Percentiles rank a stretch among this genome's conserved stretches.
These are phyloP conservation scores for Acrobasis repandana DNA, from an alignment of 2,888 invertebrate genomes.

Conservation along the genomic window DNA sequence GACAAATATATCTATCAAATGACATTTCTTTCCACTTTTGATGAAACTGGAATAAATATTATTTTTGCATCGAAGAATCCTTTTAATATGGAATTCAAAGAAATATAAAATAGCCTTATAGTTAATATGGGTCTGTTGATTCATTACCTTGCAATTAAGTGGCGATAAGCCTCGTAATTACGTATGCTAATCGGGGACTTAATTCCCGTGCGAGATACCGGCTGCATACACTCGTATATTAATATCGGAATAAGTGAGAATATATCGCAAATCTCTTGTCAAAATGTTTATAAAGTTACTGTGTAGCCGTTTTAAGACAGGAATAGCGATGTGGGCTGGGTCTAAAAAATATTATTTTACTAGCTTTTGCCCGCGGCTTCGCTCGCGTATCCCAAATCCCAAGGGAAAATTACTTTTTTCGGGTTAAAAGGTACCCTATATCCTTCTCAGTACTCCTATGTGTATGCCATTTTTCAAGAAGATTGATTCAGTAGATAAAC, in stretches of 20 bases:
- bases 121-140: constrained; percentile 61
- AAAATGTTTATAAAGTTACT: not conserved
- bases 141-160: constrained; percentile 77
- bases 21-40: too few species aligned
- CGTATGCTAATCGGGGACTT: constrained; percentile 68
- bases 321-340: too few species aligned
- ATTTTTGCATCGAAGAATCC: not conserved
- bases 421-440: too few species aligned
- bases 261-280: not conserved
- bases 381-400: too few species aligned
- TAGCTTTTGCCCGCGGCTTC: too few species aligned
- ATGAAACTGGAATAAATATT: not conserved
- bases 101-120: constrained; percentile 23
- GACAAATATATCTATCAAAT: too few species aligned
- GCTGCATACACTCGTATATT: constrained; percentile 38
- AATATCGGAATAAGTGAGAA: constrained; percentile 38
- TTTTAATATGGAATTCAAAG: not conserved
- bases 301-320: too few species aligned
- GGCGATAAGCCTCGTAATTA: constrained; percentile 77
- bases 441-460: too few species aligned
- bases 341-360: too few species aligned
- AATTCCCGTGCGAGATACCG: constrained; percentile 43
- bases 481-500: not conserved
- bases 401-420: too few species aligned
- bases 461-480: too few species aligned